phyloP scores from a whole-genome alignment of 2,113 vertebrate genomes.

The Trogon surrucura region DNA sequence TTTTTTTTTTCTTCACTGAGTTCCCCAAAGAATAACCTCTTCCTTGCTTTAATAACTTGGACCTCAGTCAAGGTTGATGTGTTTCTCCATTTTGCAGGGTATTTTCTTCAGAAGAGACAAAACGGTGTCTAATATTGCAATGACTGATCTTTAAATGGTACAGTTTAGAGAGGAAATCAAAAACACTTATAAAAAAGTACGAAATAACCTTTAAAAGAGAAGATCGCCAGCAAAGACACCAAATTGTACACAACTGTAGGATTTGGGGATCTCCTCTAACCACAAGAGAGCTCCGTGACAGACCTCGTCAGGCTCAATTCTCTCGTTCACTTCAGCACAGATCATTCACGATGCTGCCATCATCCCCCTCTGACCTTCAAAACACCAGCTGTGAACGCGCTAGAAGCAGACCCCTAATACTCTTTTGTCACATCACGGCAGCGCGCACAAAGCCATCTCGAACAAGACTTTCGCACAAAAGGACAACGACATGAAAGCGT shows the following conservation, averaged over 20 bases:
- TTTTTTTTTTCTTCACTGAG: constrained; percentile 56
- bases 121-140: constrained; percentile 77
- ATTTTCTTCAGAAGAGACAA: constrained; percentile 84
- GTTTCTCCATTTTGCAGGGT: constrained; percentile 82
- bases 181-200: not conserved
- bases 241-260: not conserved
- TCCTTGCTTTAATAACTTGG: constrained; percentile 81
- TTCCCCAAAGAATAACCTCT: constrained; percentile 81
- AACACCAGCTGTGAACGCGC: not conserved
- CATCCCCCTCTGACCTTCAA: not conserved
- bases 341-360: not conserved
- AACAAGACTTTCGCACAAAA: not conserved
- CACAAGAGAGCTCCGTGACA: not conserved
- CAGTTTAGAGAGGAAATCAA: constrained; percentile 52
- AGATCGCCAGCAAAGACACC: not conserved
- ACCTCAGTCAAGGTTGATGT: constrained; percentile 83
- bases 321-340: not conserved
- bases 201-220: constrained; percentile 25
- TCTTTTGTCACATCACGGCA: not conserved
- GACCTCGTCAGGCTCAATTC: not conserved
- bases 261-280: not conserved
- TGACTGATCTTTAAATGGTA: constrained; percentile 38
- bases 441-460: not conserved
- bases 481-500: not conserved
- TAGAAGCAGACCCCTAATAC: not conserved